phyloP scores from a whole-genome alignment of 2,888 invertebrate genomes.

The Sericinus montela region DNA sequence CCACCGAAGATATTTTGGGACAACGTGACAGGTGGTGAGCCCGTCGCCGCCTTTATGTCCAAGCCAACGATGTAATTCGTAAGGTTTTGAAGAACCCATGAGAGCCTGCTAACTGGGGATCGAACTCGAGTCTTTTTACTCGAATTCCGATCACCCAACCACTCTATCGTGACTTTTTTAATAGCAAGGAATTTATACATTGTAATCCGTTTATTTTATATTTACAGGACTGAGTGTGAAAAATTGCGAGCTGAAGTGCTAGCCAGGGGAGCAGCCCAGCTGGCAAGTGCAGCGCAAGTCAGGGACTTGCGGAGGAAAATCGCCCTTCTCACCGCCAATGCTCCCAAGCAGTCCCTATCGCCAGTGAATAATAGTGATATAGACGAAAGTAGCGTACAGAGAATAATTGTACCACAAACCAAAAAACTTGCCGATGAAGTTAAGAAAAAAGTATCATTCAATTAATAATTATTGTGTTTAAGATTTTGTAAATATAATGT shows the following conservation, averaged over 20 bases:
- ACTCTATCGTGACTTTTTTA: no score
- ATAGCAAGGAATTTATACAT: no score
- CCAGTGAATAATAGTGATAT: conserved; percentile 29
- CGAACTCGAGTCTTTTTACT: no score
- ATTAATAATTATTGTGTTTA: conserved; percentile 30
- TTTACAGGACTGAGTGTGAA: conserved; percentile 55
- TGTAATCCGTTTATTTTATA: not conserved
- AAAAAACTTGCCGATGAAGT: conserved; percentile 55
- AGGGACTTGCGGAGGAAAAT: conserved; percentile 58
- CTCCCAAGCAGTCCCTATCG: conserved; percentile 22
- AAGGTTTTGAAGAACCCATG: no score
- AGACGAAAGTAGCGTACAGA: conserved; percentile 31
- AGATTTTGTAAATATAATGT: not conserved
- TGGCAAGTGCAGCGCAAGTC: conserved; percentile 57
- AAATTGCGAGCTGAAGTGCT: conserved; percentile 53
- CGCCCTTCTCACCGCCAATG: conserved; percentile 31
- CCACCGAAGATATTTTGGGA: no score
- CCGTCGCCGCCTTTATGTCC: no score
- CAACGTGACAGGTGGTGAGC: no score
- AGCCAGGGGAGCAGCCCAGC: conserved; percentile 56
- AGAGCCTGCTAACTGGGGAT: no score
- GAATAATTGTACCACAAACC: conserved; percentile 25
- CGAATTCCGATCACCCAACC: no score
- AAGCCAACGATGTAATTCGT: no score
- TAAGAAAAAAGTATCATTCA: conserved; percentile 67